phyloP scores from a whole-genome alignment of 53 echinoderm and acorn worm genomes.

The Glandiceps talaboti region DNA sequence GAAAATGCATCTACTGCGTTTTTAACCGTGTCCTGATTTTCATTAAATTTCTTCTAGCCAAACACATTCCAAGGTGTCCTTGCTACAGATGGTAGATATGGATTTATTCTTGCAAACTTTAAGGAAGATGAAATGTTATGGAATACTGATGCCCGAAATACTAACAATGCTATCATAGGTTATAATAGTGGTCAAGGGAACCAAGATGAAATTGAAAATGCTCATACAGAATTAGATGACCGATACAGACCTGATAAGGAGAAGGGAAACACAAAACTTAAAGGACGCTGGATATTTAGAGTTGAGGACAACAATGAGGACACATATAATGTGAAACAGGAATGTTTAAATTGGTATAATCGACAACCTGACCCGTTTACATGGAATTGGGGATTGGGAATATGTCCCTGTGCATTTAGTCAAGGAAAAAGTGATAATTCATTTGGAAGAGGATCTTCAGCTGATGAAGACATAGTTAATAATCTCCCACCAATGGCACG shows the following conservation, averaged over 20 bases:
- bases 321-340: background rate
- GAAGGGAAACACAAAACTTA: background rate
- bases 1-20: too few relatives aligned
- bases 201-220: background rate
- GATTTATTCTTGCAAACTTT: conserved; percentile 25
- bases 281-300: background rate
- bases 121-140: conserved; percentile 29
- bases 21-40: too few relatives aligned
- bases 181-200: conserved; percentile 7
- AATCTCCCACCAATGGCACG: background rate
- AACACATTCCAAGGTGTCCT: conserved; percentile 34
- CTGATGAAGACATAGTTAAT: background rate
- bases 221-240: background rate
- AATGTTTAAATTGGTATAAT: conserved; percentile 4
- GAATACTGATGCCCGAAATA: conserved; percentile 7
- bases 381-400: background rate
- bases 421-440: conserved; percentile 1
- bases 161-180: conserved; percentile 23
- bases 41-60: too few relatives aligned
- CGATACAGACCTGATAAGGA: conserved; percentile 7
- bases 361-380: background rate
- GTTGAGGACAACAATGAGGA: background rate
- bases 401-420: background rate
- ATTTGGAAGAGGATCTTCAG: conserved; percentile 9
- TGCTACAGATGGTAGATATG: conserved; percentile 28